Conservation (phyloP, 2,888 invertebrate species). For the Cephus sareptanus region DNA sequence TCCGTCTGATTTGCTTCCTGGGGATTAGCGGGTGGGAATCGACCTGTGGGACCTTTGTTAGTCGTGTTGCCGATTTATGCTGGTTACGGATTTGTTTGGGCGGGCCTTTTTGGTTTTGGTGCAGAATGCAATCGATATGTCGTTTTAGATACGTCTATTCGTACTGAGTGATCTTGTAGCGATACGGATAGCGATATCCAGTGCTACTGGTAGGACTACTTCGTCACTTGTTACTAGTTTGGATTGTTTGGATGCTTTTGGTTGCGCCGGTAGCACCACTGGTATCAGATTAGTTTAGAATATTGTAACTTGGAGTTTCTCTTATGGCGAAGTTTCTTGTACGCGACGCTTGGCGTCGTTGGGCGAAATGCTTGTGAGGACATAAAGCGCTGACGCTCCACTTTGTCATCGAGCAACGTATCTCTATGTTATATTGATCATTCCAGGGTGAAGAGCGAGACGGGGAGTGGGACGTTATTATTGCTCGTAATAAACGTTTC, state of each 20-base stretch:
- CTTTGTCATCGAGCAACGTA: conserved; percentile 34
- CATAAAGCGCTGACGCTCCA: conserved; percentile 52
- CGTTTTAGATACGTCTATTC: background rate
- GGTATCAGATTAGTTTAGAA: background rate
- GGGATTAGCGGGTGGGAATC: background rate
- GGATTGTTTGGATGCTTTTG: background rate
- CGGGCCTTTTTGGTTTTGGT: background rate
- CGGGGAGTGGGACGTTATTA: conserved; percentile 24
- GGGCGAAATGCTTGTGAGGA: conserved; percentile 7
- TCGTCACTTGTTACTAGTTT: background rate
- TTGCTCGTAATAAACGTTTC: conserved; percentile 30
- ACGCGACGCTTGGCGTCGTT: background rate
- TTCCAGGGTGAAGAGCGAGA: conserved; percentile 13
- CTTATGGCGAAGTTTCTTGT: background rate
- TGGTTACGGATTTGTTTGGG: background rate
- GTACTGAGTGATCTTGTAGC: no score
- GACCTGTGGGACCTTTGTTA: background rate
- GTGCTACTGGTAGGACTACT: background rate
- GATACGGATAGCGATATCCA: background rate
- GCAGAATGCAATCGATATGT: background rate
- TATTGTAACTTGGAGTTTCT: background rate
- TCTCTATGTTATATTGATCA: conserved; percentile 45
- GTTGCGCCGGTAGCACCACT: background rate
- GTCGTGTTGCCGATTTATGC: background rate
- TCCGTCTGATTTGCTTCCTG: background rate